Evolutionary conservation across 2,888 invertebrate genomes (phyloP), one percentile per base, ranked within the genome.

Genomic region (Lamellibrachia satsuma): DNA sequence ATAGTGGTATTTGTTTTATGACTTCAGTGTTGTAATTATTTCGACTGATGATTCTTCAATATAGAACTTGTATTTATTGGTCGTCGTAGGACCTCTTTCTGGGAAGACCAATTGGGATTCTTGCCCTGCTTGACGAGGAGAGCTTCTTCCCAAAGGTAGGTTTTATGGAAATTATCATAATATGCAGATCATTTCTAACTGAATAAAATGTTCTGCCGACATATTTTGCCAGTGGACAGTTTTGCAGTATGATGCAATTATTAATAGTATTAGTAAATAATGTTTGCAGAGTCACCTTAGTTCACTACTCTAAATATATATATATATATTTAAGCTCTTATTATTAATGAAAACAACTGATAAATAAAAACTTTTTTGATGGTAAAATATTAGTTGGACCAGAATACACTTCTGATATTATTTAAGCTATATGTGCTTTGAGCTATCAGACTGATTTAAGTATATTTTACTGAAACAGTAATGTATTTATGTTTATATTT

Each of bases 101-200:
- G 92, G 95, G 93, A 22, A 95, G 94, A 93, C 96, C 96, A 51
- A 95, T 96, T 92, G 96, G 96, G 27, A 94, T 96, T 9, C 92
- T 96, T 27, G 94, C 96, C 7, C 93, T 96, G 11, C 93, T 96
- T 91, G 96, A 96, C 94, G 96, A 96, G 94, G 96, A 96, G 93
- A 95, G 95, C 92, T 94, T 94, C 11, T 95, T 96, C 92, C 96
- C 96, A 9, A 95, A 95, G 95, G 96, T 96, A 94, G 3, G 75
- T 11, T 22, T 22, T 11, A 75, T n/a, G 6, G n/a, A 75, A 15
- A 4, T 75, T 92, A 52, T 22, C 90, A 91, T 51, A n/a, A 52
- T 92, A 92, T 92, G 22, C 55, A 90, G 51, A 52, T 27, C 3
- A 15, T 75, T 75, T 75, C 22, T 22, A 75, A 75, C 15, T 11